Evolutionary conservation across 2,888 invertebrate genomes (phyloP), one percentile per base, ranked within the genome.

Genomic region (Torymus auratus): DNA sequence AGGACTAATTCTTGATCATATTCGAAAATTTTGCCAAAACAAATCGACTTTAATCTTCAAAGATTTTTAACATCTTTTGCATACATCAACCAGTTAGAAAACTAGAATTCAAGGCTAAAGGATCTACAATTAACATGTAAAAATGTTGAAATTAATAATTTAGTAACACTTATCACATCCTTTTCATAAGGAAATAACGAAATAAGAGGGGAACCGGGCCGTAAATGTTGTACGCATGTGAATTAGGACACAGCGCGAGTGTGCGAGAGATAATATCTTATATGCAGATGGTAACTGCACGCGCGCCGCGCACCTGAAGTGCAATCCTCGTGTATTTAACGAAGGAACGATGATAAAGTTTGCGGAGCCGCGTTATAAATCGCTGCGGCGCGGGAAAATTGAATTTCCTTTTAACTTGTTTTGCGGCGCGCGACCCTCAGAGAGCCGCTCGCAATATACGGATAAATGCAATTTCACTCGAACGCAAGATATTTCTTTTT

Each of bases 301-400:
- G 41, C 13, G 41, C 12, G 11, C n/a, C 12, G 11, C n/a, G 15
- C 52, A 50, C 28, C 28, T 71, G 2, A 71, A 71, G 58, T 58
- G 20, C 65, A 65, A 74, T 65, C n/a, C 28, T 28, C 17, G 71
- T 17, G 55, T 20, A 71, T 60, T 71, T 71, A 71, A 71, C 61
- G 23, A 53, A 68, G 68, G 55, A 23, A 68, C 68, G 55, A 68
- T 68, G 68, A 68, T 68, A 61, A 70, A 70, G 70, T 60, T 70
- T 50, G 55, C 17, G 15, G 17, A 60, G 58, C 17, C 7, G 5
- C 58, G 7, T 17, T 58, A 17, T 71, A 61, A 71, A 61, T 61
- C 15, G 60, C 61, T 12, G 50, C 1, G 7, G 12, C 20, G 20
- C 10, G 41, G 23, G 41, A 65, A 65, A 67, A 65, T 64, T 65